Conservation (phyloP, 2,888 invertebrate species). For the Ectemnius lituratus region DNA sequence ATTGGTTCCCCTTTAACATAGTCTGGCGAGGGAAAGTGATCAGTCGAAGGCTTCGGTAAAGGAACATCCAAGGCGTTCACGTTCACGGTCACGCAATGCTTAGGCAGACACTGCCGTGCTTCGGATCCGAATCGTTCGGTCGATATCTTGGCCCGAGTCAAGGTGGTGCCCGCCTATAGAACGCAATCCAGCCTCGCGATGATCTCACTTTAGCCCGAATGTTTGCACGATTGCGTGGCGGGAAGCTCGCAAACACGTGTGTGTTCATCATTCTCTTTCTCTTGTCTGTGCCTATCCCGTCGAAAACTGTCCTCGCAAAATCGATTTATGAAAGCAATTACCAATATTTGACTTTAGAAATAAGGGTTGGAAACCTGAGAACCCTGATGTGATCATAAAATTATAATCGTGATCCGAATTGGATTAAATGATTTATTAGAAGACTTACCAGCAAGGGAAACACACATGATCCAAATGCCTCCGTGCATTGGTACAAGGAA, state of each 20-base stretch:
- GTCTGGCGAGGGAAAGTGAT: slow-evolving; percentile 30
- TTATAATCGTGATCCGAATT: neutral
- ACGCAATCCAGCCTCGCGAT: slow-evolving; percentile 13
- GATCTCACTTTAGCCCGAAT: slow-evolving; percentile 1
- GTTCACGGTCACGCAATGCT: slow-evolving; percentile 60
- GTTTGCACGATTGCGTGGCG: neutral
- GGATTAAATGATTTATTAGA: neutral
- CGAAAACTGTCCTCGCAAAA: slow-evolving; percentile 2
- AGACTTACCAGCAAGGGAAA: slow-evolving; percentile 86
- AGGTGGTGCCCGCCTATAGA: slow-evolving; percentile 58
- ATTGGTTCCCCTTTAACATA: slow-evolving; percentile 1
- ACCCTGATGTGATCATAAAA: no score
- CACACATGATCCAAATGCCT: slow-evolving; percentile 94
- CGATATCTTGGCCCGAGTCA: slow-evolving; percentile 68
- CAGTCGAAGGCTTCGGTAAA: slow-evolving; percentile 42
- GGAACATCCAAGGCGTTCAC: slow-evolving; percentile 43
- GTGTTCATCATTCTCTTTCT: no score
- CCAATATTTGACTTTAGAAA: no score
- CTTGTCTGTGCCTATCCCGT: slow-evolving; percentile 4
- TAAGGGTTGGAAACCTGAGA: no score
- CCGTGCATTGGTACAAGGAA: slow-evolving; percentile 93
- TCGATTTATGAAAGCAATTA: slow-evolving; percentile 17
- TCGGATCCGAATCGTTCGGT: slow-evolving; percentile 64
- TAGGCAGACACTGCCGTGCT: slow-evolving; percentile 36
- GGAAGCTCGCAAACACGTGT: slow-evolving; percentile 13